Evolutionary conservation across 2,113 vertebrate species (phyloP), one percentile per base, ranked within the genome.

Genomic region (Cyphomyrus plagiostoma): DNA sequence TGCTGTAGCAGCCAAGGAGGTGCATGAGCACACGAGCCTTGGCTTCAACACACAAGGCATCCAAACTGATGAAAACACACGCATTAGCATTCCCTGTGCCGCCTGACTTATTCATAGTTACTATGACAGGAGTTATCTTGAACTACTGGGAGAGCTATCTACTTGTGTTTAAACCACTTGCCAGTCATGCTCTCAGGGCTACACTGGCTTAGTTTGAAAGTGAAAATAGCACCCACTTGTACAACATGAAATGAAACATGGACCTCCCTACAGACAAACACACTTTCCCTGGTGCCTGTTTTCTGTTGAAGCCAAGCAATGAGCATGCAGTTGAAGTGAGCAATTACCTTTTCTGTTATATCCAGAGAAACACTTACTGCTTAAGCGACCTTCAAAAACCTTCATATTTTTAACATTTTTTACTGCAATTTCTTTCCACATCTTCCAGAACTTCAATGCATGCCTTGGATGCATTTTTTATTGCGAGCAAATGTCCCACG

Each of bases 171-270:
- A 56, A 86, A 86, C 23, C 13, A 50, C 48, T 30, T 86, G 48
- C 21, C 35, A 42, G 87, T 46, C 2, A n/a, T 46, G 23, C 23
- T 21, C 21, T 49, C 21, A 15, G n/a, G 45, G 46, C 19, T 66
- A 21, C 80, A 30, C 19, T 11, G 52, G 77, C 50, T 45, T 4
- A 15, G 52, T 89, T 82, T 84, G 30, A 17, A 8, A 82, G 48
- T 52, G 70, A 82, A 89, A 80, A 82, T 53, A 82, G 82, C 9
- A 89, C 13, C 46, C 30, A 82, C 70, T 80, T 88, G 17, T 52
- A 39, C 7, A 80, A 50, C 62, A 77, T 82, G 35, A 21, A 42
- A 26, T 23, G 13, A 50, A 48, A 23, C 46, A 50, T 8, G 0
- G 46, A 23, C 46, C 83, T 50, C 46, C 46, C 19, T n/a, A 13